Percentiles rank a stretch among this genome's conserved stretches.
Conservation (phyloP, 2,797 vertebrate genomes). For the Taenioides sp. region DNA sequence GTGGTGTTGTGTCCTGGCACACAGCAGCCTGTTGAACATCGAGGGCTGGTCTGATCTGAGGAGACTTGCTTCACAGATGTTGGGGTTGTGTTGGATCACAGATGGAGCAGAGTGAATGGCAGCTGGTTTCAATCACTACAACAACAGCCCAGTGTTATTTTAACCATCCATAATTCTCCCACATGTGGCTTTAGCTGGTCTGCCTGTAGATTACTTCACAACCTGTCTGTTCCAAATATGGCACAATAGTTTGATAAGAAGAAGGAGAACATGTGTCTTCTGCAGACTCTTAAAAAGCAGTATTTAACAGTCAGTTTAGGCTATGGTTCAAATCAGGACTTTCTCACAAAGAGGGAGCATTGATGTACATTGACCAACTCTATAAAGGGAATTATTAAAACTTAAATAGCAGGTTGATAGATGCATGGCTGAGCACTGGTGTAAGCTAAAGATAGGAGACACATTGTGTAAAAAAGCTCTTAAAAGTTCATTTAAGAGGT, state of each 20-base stretch:
- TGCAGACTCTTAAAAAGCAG: not conserved
- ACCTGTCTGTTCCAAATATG: not conserved
- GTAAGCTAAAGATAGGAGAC: no score
- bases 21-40: not conserved
- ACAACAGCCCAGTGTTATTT: slow-evolving; percentile 23
- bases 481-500: no score
- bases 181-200: slow-evolving; percentile 15
- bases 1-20: not conserved
- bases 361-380: not conserved
- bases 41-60: not conserved
- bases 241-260: not conserved
- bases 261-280: not conserved
- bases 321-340: not conserved
- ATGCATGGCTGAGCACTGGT: no score
- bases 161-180: slow-evolving; percentile 28
- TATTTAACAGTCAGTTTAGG: not conserved
- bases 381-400: no score
- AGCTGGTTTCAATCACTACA: slow-evolving; percentile 52
- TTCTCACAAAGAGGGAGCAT: no score
- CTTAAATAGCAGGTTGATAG: no score
- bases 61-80: slow-evolving; percentile 1
- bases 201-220: not conserved
- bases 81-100: not conserved
- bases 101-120: slow-evolving; percentile 20
- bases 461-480: no score